A percentile compares a stretch with the other conserved stretches of the same genome.
phyloP scores from a whole-genome alignment of 2,888 invertebrate genomes.

The Philhelius pedissequus region DNA sequence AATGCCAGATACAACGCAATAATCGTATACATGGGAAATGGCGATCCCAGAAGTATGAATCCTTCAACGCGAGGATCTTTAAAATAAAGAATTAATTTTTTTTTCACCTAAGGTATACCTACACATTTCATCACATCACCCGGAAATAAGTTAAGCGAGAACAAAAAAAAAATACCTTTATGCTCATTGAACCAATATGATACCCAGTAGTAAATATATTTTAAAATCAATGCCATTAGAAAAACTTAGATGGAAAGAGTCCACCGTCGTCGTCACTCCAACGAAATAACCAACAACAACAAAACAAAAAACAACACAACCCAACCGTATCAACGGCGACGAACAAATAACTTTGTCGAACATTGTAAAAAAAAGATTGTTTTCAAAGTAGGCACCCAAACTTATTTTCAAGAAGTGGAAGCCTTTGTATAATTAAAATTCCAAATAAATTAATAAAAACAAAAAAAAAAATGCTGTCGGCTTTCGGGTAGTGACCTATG shows the following conservation, averaged over 20 bases:
- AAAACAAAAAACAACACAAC: background rate
- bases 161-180: slow-evolving; percentile 61
- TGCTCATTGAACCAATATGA: slow-evolving; percentile 70
- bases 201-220: slow-evolving; percentile 70
- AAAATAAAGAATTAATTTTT: background rate
- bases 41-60: slow-evolving; percentile 84
- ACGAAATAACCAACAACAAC: background rate
- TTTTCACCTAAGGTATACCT: too few relatives aligned
- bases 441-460: background rate
- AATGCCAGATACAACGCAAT: slow-evolving; percentile 84
- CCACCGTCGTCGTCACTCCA: background rate
- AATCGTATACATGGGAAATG: slow-evolving; percentile 82
- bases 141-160: background rate
- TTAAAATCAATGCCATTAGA: slow-evolving; percentile 71
- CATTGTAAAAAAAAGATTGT: background rate
- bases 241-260: background rate
- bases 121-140: background rate
- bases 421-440: background rate
- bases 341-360: slow-evolving; percentile 20
- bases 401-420: background rate
- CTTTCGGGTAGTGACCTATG: slow-evolving; percentile 26
- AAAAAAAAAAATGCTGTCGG: background rate
- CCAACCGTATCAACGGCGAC: slow-evolving; percentile 12
- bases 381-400: background rate
- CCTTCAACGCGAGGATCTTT: slow-evolving; percentile 80